Conservation (phyloP, 2,888 invertebrate species). For the Lithophane socia region DNA sequence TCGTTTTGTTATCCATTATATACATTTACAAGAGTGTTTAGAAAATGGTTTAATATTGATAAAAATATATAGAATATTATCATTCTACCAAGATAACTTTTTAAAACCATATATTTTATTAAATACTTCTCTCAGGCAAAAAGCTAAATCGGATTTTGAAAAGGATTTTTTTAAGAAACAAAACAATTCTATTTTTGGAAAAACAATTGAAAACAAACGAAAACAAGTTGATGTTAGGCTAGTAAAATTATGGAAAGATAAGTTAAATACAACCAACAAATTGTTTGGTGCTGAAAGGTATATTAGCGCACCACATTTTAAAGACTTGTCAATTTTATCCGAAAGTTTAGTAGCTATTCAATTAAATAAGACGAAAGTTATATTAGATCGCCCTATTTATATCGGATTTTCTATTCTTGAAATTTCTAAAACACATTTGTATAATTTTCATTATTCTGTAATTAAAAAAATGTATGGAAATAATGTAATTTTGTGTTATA, state of each 20-base stretch:
- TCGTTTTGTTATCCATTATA: background rate
- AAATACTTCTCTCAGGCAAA: background rate
- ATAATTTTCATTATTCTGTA: conserved; percentile 9
- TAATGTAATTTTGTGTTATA: background rate
- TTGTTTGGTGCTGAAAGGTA: background rate
- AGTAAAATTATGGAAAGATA: conserved; percentile 3
- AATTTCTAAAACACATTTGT: background rate
- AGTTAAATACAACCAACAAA: background rate
- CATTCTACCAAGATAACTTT: background rate
- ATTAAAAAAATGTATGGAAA: background rate
- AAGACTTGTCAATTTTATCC: background rate
- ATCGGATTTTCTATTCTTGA: too few relatives aligned
- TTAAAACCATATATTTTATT: background rate
- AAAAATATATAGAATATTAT: background rate
- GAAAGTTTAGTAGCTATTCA: too few relatives aligned
- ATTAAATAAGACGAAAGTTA: background rate
- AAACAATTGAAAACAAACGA: conserved; percentile 7
- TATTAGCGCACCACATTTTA: background rate
- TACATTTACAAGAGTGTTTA: background rate
- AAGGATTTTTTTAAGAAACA: conserved; percentile 2
- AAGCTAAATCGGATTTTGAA: conserved; percentile 2
- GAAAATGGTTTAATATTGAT: background rate
- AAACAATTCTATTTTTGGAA: conserved; percentile 8
- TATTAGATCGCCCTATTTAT: too few relatives aligned
- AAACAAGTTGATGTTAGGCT: conserved; percentile 3